phyloP scores from a whole-genome alignment of 1,140 invertebrate species.

The Nephila pilipes region DNA sequence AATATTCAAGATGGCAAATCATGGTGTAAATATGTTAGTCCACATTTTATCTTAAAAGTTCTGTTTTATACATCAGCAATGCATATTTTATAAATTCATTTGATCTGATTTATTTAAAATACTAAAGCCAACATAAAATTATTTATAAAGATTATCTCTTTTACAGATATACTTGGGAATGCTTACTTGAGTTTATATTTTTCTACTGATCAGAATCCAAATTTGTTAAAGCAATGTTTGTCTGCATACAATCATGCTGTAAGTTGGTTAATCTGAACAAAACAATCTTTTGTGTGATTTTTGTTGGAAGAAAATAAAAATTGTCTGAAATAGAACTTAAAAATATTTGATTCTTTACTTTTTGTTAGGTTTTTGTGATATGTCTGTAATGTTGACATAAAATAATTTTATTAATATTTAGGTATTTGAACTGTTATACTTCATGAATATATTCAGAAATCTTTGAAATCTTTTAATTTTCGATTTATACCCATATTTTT shows the following conservation, averaged over 20 bases:
- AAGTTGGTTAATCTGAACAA: slow-evolving; percentile 80
- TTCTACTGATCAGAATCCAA: slow-evolving; percentile 87
- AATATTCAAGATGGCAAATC: slow-evolving; percentile 91
- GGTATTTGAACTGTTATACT: too few species aligned
- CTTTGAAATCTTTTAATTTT: too few species aligned
- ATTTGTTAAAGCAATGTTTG: slow-evolving; percentile 87
- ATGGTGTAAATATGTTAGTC: slow-evolving; percentile 83
- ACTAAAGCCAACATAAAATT: background rate
- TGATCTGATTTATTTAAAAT: background rate
- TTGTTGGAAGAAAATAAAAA: too few species aligned
- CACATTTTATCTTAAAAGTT: background rate
- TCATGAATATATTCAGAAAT: too few species aligned
- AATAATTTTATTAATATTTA: too few species aligned
- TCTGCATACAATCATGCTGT: slow-evolving; percentile 91
- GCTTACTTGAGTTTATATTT: slow-evolving; percentile 92
- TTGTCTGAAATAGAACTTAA: too few species aligned
- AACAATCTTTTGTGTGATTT: background rate
- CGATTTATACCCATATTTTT: too few species aligned
- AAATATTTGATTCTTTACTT: too few species aligned
- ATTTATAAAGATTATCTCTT: background rate
- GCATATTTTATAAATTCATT: background rate
- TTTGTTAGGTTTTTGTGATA: too few species aligned
- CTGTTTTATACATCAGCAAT: background rate
- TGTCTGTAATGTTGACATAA: too few species aligned
- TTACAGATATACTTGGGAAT: slow-evolving; percentile 88